A percentile compares a stretch with the other conserved stretches of the same genome.
Conservation (phyloP, 2,888 invertebrate species). For the Eupithecia pulchellata region DNA sequence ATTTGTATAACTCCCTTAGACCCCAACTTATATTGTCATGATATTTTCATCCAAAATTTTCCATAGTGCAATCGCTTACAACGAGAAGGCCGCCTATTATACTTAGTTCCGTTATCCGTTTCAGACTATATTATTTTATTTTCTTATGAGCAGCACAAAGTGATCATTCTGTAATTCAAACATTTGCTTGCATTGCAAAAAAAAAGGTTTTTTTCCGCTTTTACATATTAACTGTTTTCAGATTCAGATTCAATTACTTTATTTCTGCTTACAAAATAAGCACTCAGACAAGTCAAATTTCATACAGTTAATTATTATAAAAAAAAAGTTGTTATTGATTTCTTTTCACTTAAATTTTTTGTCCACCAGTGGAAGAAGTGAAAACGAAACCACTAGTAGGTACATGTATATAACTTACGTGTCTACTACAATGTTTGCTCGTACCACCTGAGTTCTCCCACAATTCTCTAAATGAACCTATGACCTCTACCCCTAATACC, state of each 20-base stretch:
- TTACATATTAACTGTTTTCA: neutral
- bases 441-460: slow-evolving; percentile 6
- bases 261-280: too few relatives aligned
- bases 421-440: too few relatives aligned
- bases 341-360: too few relatives aligned
- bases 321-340: too few relatives aligned
- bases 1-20: neutral
- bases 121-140: neutral
- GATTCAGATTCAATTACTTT: too few relatives aligned
- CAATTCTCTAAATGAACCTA: neutral
- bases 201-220: neutral
- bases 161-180: neutral
- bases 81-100: neutral
- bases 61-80: neutral
- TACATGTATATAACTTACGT: too few relatives aligned
- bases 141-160: neutral
- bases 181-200: neutral
- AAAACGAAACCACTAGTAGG: too few relatives aligned
- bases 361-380: too few relatives aligned
- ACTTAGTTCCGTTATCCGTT: neutral
- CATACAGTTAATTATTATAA: too few relatives aligned
- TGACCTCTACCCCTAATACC: slow-evolving; percentile 80
- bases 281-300: too few relatives aligned
- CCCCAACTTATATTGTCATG: neutral
- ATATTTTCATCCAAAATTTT: neutral